Conservation (phyloP, 2,888 invertebrate species). For the Parasteatoda lunata region DNA sequence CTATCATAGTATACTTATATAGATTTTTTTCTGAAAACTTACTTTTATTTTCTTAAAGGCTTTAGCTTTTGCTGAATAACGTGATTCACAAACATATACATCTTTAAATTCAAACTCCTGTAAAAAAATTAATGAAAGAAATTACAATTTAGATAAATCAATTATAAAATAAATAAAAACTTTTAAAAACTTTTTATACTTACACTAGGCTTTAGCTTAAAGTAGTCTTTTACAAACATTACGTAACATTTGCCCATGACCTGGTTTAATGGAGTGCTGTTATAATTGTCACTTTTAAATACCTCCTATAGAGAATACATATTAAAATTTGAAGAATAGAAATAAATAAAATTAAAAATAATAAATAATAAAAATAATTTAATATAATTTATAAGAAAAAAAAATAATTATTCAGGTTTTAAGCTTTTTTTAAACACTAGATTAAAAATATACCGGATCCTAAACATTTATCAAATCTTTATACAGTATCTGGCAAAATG, state of each 20-base stretch:
- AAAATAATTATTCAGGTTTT: background rate
- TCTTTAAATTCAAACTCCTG: slow-evolving; percentile 90
- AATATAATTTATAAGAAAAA: background rate
- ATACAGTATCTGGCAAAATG: too few species aligned
- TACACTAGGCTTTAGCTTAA: slow-evolving; percentile 87
- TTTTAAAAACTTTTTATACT: slow-evolving; percentile 48
- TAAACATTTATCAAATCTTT: too few species aligned
- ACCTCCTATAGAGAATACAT: slow-evolving; percentile 80
- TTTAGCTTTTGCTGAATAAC: slow-evolving; percentile 89
- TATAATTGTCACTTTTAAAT: slow-evolving; percentile 93
- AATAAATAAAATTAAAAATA: background rate
- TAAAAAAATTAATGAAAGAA: slow-evolving; percentile 32
- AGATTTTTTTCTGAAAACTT: slow-evolving; percentile 29
- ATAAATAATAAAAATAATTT: background rate
- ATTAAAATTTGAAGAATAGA: background rate
- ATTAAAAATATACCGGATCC: too few species aligned
- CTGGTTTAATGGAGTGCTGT: slow-evolving; percentile 87
- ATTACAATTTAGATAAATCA: background rate
- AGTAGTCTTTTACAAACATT: slow-evolving; percentile 95
- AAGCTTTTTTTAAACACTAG: too few species aligned
- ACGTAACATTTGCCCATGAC: slow-evolving; percentile 93
- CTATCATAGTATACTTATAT: too few species aligned
- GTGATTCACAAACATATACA: slow-evolving; percentile 96
- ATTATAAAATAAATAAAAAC: slow-evolving; percentile 3
- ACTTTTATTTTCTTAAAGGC: slow-evolving; percentile 91